These are phyloP conservation scores for Sebastes cheni DNA, from an alignment of 2,797 vertebrate genomes.

Conservation along the genomic window DNA sequence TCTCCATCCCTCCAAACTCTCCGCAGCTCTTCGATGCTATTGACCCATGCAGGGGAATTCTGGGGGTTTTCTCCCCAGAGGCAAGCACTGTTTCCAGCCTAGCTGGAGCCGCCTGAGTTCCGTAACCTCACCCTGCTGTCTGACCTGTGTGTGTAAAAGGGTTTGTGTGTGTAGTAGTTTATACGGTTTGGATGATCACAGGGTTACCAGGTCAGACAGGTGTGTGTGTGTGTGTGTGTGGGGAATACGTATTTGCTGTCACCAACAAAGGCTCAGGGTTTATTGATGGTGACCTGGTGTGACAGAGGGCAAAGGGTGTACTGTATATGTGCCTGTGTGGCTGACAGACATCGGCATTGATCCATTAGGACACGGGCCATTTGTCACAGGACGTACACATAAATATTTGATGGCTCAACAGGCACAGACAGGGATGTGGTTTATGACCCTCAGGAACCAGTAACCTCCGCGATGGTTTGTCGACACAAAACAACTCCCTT, in stretches of 20 bases:
- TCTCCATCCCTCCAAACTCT: neutral
- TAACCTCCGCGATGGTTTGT: neutral
- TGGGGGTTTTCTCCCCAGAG: slow-evolving; percentile 24
- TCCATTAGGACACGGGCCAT: slow-evolving; percentile 25
- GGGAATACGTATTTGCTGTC: neutral
- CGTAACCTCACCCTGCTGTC: slow-evolving; percentile 6
- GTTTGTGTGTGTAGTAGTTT: slow-evolving; percentile 11
- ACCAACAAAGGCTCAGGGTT: neutral
- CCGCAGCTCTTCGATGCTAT: slow-evolving; percentile 28
- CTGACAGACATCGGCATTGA: slow-evolving; percentile 31
- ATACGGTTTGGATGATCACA: slow-evolving; percentile 5
- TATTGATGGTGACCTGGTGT: slow-evolving; percentile 36
- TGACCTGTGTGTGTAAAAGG: slow-evolving; percentile 6
- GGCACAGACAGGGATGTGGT: neutral
- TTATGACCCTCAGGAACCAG: slow-evolving; percentile 13
- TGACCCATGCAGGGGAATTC: slow-evolving; percentile 43
- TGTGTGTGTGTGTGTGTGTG: neutral
- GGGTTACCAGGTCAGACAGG: slow-evolving; percentile 22
- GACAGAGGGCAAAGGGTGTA: slow-evolving; percentile 1
- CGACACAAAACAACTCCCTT: neutral
- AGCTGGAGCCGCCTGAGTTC: slow-evolving; percentile 32
- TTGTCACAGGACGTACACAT: slow-evolving; percentile 41
- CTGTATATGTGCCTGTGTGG: neutral
- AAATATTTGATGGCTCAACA: slow-evolving; percentile 42
- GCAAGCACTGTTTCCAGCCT: slow-evolving; percentile 33